Conservation (phyloP, 53 echinoderm and acorn worm genomes). For the Henricia sp. region DNA sequence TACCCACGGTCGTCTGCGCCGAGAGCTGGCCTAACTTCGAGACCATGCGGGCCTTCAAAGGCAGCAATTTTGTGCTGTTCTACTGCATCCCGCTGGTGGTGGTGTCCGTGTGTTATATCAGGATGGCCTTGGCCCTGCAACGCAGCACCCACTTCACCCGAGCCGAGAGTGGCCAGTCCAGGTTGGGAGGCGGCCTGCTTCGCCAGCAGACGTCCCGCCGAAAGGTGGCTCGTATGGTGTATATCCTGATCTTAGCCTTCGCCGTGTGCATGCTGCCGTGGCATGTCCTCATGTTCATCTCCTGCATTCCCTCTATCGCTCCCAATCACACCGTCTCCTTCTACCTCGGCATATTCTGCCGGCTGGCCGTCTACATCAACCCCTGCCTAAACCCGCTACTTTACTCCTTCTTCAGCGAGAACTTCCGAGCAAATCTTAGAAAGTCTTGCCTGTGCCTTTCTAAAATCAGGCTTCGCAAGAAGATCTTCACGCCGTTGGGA, state of each 20-base stretch:
- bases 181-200: constrained; percentile 20
- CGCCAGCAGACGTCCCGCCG: constrained; percentile 78
- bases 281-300: constrained; percentile 58
- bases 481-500: constrained; percentile 42
- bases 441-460: constrained; percentile 65
- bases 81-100: constrained; percentile 80
- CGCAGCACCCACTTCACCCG: constrained; percentile 74
- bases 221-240: constrained; percentile 91
- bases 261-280: constrained; percentile 90
- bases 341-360: constrained; percentile 67
- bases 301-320: constrained; percentile 2
- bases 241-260: constrained; percentile 83
- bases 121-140: constrained; percentile 83
- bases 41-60: constrained; percentile 62
- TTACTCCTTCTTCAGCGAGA: constrained; percentile 94
- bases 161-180: constrained; percentile 65
- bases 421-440: constrained; percentile 79
- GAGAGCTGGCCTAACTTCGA: constrained; percentile 68
- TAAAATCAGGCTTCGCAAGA: constrained; percentile 18
- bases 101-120: constrained; percentile 81
- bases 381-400: constrained; percentile 93
- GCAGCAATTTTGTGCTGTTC: constrained; percentile 71
- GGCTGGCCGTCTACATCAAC: constrained; percentile 77
- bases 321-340: constrained; percentile 13
- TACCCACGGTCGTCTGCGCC: constrained; percentile 44